These are phyloP conservation scores for Eupithecia vulgata DNA, from an alignment of 2,888 invertebrate genomes.

Conservation along the genomic window DNA sequence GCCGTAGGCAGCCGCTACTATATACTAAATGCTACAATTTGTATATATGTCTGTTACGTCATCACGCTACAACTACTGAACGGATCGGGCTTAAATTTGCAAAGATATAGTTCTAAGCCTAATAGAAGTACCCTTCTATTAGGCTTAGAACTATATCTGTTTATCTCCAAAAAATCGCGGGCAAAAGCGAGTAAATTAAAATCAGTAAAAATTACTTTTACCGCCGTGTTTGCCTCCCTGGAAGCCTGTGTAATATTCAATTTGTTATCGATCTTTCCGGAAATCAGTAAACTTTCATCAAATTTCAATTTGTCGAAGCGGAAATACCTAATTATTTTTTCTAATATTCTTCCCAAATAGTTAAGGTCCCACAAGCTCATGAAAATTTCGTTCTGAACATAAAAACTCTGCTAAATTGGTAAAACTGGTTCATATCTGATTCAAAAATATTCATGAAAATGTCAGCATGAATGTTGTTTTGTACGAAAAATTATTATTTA, in stretches of 20 bases:
- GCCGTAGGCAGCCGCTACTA: too few species aligned
- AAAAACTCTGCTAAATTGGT: not conserved
- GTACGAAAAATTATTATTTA: not conserved
- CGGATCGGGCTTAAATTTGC: too few species aligned
- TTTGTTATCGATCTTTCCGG: slow-evolving; percentile 2
- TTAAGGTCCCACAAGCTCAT: not conserved
- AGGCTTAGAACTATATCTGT: too few species aligned
- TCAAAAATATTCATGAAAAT: not conserved
- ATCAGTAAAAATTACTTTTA: not conserved
- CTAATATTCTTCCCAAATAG: slow-evolving; percentile 7
- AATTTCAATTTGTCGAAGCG: slow-evolving; percentile 11
- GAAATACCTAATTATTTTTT: slow-evolving; percentile 4
- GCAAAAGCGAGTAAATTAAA: not conserved
- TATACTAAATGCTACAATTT: too few species aligned
- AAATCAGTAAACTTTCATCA: slow-evolving; percentile 12
- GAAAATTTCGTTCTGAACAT: not conserved
- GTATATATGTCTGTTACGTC: too few species aligned
- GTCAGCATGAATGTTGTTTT: not conserved
- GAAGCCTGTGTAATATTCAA: slow-evolving; percentile 8
- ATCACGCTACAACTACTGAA: too few species aligned
- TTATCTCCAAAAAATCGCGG: not conserved
- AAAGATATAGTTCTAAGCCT: too few species aligned
- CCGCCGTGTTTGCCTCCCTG: not conserved
- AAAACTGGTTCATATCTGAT: not conserved
- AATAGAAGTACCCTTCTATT: too few species aligned